Evolutionary conservation across 2,888 invertebrate genomes (phyloP).

Genomic region (Mechanitis messenoides): DNA sequence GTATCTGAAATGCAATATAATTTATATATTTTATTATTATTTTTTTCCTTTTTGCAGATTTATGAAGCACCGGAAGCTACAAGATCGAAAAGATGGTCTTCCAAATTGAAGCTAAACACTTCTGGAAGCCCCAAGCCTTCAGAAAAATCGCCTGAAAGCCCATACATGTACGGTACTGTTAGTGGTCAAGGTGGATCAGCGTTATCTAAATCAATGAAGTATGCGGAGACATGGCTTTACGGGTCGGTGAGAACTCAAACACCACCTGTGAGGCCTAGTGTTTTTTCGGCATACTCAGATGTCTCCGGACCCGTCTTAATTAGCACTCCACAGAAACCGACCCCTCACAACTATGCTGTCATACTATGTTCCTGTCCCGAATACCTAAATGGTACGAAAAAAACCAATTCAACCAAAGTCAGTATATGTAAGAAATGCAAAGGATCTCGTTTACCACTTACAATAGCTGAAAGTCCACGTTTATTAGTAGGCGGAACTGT

Average conservation of each 20-base stretch:
- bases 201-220: conserved; percentile 89
- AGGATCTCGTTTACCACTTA: conserved; percentile 84
- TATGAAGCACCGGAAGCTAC: conserved; percentile 72
- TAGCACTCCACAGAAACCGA: conserved; percentile 74
- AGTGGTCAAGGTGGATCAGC: conserved; percentile 81
- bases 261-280: conserved; percentile 63
- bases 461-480: conserved; percentile 77
- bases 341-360: conserved; percentile 81
- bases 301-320: conserved; percentile 67
- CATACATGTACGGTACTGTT: conserved; percentile 70
- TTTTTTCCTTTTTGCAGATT: conserved; percentile 57
- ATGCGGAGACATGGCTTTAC: conserved; percentile 90
- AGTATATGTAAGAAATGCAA: conserved; percentile 89
- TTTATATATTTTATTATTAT: too few species aligned
- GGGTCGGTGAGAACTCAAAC: conserved; percentile 82
- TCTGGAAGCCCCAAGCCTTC: conserved; percentile 66
- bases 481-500: conserved; percentile 79
- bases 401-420: conserved; percentile 83
- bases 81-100: conserved; percentile 83
- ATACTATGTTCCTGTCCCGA: conserved; percentile 89
- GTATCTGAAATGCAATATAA: too few species aligned
- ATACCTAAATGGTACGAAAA: conserved; percentile 85
- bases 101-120: conserved; percentile 79
- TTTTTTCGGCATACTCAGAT: conserved; percentile 70
- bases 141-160: conserved; percentile 68